A percentile compares a stretch with the other conserved stretches of the same genome.
Conservation (phyloP, 2,113 vertebrate species). For the Brachyistius frenatus region DNA sequence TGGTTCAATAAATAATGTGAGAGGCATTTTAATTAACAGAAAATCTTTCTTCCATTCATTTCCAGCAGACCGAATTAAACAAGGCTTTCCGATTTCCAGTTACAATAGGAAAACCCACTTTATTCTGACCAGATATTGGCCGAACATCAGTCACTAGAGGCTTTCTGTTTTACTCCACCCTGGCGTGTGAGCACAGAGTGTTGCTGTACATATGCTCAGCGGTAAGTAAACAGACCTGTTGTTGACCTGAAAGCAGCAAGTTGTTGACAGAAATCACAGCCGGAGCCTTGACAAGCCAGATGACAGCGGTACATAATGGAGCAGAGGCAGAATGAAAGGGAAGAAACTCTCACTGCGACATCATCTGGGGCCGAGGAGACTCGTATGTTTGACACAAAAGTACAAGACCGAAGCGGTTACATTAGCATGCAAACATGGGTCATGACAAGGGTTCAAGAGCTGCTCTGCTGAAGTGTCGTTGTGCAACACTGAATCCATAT, state of each 20-base stretch:
- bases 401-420: neutral
- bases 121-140: neutral
- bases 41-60: too few relatives aligned
- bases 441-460: too few relatives aligned
- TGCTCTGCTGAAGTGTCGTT: too few relatives aligned
- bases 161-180: neutral
- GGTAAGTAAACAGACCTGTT: slow-evolving; percentile 31
- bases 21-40: neutral
- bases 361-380: neutral
- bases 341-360: neutral
- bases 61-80: too few relatives aligned
- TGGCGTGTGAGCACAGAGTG: neutral
- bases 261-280: slow-evolving; percentile 18
- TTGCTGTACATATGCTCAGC: neutral
- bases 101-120: neutral
- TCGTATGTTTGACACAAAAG: neutral
- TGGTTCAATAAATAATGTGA: neutral
- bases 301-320: slow-evolving; percentile 2
- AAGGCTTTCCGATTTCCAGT: neutral
- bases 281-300: neutral
- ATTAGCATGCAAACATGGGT: too few relatives aligned
- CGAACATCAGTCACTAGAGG: slow-evolving; percentile 12
- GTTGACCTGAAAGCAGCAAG: slow-evolving; percentile 20
- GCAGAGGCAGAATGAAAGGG: slow-evolving; percentile 3
- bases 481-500: too few relatives aligned